Conservation (phyloP, 2,888 invertebrate genomes). For the Amiota mariae region DNA sequence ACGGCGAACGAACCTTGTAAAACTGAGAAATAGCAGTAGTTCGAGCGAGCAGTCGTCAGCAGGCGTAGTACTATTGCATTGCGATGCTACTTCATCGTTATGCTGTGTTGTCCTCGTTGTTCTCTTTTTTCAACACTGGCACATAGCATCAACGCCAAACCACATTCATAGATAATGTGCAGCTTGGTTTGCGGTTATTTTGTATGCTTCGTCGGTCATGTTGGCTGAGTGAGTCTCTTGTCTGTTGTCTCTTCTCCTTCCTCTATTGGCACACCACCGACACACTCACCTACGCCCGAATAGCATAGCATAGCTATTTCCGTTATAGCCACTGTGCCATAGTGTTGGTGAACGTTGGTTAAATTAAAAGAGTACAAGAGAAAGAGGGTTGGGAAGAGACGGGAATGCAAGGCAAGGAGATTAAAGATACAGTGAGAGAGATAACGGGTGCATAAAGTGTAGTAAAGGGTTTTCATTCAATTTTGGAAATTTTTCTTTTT, state of each 20-base stretch:
- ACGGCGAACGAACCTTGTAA: neutral
- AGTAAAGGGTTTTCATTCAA: slow-evolving; percentile 41
- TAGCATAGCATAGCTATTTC: no score
- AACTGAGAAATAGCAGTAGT: neutral
- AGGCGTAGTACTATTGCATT: neutral
- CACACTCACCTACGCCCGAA: neutral
- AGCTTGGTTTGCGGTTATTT: slow-evolving; percentile 65
- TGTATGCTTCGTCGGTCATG: slow-evolving; percentile 62
- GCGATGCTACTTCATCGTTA: neutral
- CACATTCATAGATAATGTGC: slow-evolving; percentile 68
- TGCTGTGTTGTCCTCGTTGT: neutral
- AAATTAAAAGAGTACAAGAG: neutral
- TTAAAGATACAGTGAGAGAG: neutral
- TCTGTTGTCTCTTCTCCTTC: slow-evolving; percentile 43
- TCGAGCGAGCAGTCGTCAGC: slow-evolving; percentile 3
- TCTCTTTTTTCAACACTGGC: slow-evolving; percentile 24
- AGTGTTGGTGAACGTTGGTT: no score
- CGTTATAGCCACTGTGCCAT: neutral
- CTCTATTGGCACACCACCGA: slow-evolving; percentile 33
- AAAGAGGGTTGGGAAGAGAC: neutral
- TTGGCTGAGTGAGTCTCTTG: slow-evolving; percentile 38
- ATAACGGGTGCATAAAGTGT: neutral
- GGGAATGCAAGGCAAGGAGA: neutral
- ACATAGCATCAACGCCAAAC: slow-evolving; percentile 43
- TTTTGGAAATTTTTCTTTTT: slow-evolving; percentile 33